Conservation (phyloP, 1,140 invertebrate genomes). For the Tetranychus urticae region DNA sequence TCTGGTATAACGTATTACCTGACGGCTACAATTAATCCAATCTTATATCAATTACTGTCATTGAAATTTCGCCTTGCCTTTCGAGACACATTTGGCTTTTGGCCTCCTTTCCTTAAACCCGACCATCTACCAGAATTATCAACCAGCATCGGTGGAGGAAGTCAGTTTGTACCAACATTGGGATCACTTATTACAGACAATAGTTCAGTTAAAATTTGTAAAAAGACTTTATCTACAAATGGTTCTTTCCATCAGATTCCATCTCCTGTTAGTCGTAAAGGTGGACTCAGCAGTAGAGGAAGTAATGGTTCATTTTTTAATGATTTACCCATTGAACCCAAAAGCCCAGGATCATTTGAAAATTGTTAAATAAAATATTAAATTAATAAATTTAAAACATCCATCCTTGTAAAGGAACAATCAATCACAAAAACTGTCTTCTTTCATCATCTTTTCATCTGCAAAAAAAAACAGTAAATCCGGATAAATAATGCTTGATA, state of each 20-base stretch:
- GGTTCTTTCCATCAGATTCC: not conserved
- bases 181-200: not conserved
- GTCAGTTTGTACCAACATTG: not conserved
- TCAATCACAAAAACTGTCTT: no score
- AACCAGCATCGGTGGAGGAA: not conserved
- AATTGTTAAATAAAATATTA: no score
- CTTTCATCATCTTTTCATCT: no score
- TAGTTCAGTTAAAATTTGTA: not conserved
- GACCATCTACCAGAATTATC: not conserved
- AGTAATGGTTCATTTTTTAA: no score
- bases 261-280: not conserved
- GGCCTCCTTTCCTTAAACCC: not conserved
- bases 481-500: no score
- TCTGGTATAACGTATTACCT: constrained; percentile 56
- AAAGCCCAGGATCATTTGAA: no score
- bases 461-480: no score
- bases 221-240: not conserved
- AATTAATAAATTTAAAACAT: no score
- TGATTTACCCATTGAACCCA: no score
- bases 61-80: constrained; percentile 12
- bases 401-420: no score
- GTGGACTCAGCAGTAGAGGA: no score
- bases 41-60: constrained; percentile 31
- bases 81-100: constrained; percentile 13
- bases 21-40: constrained; percentile 54